Evolutionary conservation across 2,888 invertebrate species (phyloP).

Genomic region (Harpagoxenus sublaevis): DNA sequence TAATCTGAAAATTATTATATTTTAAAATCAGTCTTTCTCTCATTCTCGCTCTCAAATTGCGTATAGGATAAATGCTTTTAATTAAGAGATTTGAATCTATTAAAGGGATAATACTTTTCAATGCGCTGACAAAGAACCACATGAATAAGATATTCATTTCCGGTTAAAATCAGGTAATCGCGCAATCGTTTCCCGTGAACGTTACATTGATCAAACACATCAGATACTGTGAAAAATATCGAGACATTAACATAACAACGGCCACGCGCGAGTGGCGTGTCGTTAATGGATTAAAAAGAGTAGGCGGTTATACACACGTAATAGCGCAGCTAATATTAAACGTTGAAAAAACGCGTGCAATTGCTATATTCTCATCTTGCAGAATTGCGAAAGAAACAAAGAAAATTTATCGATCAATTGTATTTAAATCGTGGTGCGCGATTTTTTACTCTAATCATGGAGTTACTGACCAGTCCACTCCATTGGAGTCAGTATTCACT

Average conservation of each 20-base stretch:
- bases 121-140: not conserved
- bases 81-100: conserved; percentile 12
- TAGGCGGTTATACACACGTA: conserved; percentile 7
- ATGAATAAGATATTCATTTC: not conserved
- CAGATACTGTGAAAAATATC: conserved; percentile 22
- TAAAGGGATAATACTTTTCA: not conserved
- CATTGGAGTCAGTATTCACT: too few species aligned
- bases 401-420: conserved; percentile 29
- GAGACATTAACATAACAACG: conserved; percentile 29
- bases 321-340: conserved; percentile 36
- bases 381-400: not conserved
- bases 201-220: conserved; percentile 13
- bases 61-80: not conserved
- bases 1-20: not conserved
- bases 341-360: not conserved
- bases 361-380: not conserved
- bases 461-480: too few species aligned
- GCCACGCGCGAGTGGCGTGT: not conserved
- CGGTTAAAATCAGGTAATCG: conserved; percentile 24
- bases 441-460: too few species aligned
- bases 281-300: conserved; percentile 32
- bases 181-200: not conserved
- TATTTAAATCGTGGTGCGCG: conserved; percentile 26
- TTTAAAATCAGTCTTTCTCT: not conserved
- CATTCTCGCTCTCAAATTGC: not conserved